phyloP scores from a whole-genome alignment of 2,888 invertebrate genomes.

The Epirrhoe tristata region DNA sequence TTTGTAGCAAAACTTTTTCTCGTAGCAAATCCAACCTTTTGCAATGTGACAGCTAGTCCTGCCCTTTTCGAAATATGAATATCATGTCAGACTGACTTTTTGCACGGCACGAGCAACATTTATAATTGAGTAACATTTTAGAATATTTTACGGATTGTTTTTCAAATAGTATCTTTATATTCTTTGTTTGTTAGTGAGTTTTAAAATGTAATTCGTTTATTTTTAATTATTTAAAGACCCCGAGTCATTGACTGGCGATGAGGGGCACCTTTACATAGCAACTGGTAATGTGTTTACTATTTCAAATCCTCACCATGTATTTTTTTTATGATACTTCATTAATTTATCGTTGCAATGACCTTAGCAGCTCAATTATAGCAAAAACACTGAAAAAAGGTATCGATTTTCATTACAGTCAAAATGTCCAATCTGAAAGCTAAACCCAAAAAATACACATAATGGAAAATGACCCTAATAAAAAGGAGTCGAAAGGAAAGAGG shows the following conservation, averaged over 20 bases:
- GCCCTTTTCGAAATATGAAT: constrained; percentile 52
- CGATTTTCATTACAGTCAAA: constrained; percentile 63
- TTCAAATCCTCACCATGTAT: not conserved
- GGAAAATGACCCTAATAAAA: constrained; percentile 82
- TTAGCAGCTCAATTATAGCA: not conserved
- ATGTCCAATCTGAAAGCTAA: constrained; percentile 60
- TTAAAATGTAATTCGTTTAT: constrained; percentile 60
- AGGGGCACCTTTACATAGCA: constrained; percentile 63
- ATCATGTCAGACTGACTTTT: constrained; percentile 52
- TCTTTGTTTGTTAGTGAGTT: constrained; percentile 48
- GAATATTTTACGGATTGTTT: constrained; percentile 47
- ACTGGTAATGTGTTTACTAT: constrained; percentile 57
- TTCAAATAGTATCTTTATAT: constrained; percentile 48
- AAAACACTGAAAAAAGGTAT: constrained; percentile 3
- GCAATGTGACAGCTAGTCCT: constrained; percentile 21
- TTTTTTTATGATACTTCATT: constrained; percentile 1
- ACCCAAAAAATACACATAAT: constrained; percentile 68
- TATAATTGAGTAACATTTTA: constrained; percentile 47
- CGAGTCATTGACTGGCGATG: constrained; percentile 64
- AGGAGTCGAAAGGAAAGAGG: constrained; percentile 80
- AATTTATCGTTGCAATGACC: not conserved
- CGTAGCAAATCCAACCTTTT: constrained; percentile 14
- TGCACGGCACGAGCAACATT: constrained; percentile 37
- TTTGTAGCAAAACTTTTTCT: not conserved
- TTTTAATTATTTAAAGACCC: constrained; percentile 55